Evolutionary conservation across 92 coral and sea anemone genomes (phyloP).

Genomic region (Nematostella vectensis): DNA sequence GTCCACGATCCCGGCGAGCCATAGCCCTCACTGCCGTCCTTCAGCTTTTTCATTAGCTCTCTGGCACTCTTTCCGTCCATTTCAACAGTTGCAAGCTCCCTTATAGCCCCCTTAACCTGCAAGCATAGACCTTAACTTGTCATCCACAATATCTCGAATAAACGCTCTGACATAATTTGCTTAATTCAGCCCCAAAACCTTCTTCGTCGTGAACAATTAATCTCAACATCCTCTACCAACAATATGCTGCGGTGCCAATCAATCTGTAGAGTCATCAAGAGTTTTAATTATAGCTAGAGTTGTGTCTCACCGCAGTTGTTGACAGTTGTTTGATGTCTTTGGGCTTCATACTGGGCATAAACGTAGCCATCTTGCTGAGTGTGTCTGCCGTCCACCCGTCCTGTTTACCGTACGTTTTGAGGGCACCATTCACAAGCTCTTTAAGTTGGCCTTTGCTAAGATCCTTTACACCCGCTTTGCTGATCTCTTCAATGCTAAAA

Average conservation of each 20-base stretch:
- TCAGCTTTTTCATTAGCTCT: constrained; percentile 23
- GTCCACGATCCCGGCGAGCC: constrained; percentile 20
- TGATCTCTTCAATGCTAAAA: constrained; percentile 16
- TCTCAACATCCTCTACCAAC: too few species aligned
- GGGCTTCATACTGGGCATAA: constrained; percentile 20
- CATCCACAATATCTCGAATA: not conserved
- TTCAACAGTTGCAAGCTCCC: constrained; percentile 1
- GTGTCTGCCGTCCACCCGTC: constrained; percentile 15
- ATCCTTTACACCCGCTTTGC: constrained; percentile 4
- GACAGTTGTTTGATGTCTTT: constrained; percentile 17
- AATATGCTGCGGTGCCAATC: too few species aligned
- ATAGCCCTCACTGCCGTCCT: constrained; percentile 18
- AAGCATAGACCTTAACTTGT: not conserved
- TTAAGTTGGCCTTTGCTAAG: constrained; percentile 12
- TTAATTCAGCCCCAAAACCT: too few species aligned
- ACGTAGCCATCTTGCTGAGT: constrained; percentile 21
- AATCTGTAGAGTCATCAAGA: too few species aligned
- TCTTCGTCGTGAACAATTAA: too few species aligned
- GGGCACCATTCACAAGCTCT: constrained; percentile 17
- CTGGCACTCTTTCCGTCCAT: constrained; percentile 17
- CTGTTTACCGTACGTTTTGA: constrained; percentile 10
- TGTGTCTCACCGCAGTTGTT: constrained; percentile 14
- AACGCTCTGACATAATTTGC: too few species aligned
- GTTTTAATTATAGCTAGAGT: too few species aligned
- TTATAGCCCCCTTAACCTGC: constrained; percentile 22